Percentiles rank a stretch among this genome's conserved stretches.
Conservation (phyloP, 1,140 invertebrate genomes). For the Trichonephila inaurata region DNA sequence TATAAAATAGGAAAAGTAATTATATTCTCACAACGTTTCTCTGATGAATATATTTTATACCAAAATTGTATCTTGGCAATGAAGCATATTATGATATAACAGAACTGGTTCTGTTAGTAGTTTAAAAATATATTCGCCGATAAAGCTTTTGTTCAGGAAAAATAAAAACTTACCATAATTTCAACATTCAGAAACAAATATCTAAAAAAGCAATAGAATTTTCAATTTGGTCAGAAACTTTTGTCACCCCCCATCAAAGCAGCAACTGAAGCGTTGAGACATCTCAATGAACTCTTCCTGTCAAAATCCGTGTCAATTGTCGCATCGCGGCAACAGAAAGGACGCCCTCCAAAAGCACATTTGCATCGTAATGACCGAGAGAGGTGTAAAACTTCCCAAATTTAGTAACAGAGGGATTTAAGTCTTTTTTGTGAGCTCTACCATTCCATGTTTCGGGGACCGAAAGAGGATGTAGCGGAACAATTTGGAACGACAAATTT, state of each 20-base stretch:
- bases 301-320: background rate
- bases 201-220: background rate
- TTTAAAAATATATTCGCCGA: too few relatives aligned
- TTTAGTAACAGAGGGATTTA: background rate
- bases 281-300: background rate
- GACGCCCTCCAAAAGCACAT: background rate
- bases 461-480: background rate
- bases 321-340: background rate
- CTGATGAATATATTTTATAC: too few relatives aligned
- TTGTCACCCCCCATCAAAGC: background rate
- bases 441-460: background rate
- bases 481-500: background rate
- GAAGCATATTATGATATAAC: too few relatives aligned
- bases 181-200: background rate
- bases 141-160: background rate
- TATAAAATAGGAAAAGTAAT: too few relatives aligned
- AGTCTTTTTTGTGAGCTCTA: background rate
- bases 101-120: too few relatives aligned
- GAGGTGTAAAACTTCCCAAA: slow-evolving; percentile 8
- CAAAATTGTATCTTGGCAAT: too few relatives aligned
- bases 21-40: too few relatives aligned
- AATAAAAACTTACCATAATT: background rate
- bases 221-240: background rate
- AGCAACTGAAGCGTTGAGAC: background rate
- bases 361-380: background rate